Conservation (phyloP, 2,113 vertebrate genomes). For the Pelvicachromis taeniatus region DNA sequence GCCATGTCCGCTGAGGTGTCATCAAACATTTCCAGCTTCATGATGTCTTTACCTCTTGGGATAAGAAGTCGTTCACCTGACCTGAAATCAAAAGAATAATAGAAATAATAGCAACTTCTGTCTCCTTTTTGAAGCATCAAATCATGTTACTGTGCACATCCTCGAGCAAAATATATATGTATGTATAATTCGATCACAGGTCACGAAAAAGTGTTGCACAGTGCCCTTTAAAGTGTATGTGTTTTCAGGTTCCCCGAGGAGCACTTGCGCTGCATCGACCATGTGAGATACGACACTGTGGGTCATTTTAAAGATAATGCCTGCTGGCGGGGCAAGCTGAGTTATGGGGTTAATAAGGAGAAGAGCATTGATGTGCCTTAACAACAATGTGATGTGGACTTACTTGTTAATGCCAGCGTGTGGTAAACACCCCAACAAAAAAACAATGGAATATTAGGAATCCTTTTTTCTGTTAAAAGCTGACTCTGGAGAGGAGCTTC, state of each 20-base stretch:
- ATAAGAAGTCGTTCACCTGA: neutral
- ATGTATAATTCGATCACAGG: slow-evolving; percentile 27
- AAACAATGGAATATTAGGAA: neutral
- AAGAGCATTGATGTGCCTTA: slow-evolving; percentile 24
- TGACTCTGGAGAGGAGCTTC: neutral
- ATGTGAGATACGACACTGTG: neutral
- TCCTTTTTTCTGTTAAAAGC: neutral
- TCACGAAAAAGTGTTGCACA: neutral
- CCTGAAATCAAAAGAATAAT: neutral
- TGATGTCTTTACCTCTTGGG: neutral
- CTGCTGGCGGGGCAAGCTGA: slow-evolving; percentile 23
- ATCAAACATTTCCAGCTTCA: neutral
- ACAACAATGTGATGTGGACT: slow-evolving; percentile 24
- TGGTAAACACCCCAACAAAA: slow-evolving; percentile 6
- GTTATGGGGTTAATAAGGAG: slow-evolving; percentile 64
- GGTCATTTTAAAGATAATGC: slow-evolving; percentile 36
- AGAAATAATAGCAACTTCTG: neutral
- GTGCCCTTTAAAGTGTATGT: neutral
- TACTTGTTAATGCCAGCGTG: slow-evolving; percentile 20
- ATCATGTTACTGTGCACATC: neutral
- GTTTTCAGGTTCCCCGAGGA: slow-evolving; percentile 12
- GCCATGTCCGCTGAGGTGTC: neutral
- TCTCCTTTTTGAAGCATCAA: neutral
- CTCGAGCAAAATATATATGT: neutral
- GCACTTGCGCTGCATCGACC: slow-evolving; percentile 39